Percentiles rank a stretch among this genome's conserved stretches.
These are phyloP conservation scores for Chloebia gouldiae DNA, from an alignment of 2,113 vertebrate species.

Conservation along the genomic window DNA sequence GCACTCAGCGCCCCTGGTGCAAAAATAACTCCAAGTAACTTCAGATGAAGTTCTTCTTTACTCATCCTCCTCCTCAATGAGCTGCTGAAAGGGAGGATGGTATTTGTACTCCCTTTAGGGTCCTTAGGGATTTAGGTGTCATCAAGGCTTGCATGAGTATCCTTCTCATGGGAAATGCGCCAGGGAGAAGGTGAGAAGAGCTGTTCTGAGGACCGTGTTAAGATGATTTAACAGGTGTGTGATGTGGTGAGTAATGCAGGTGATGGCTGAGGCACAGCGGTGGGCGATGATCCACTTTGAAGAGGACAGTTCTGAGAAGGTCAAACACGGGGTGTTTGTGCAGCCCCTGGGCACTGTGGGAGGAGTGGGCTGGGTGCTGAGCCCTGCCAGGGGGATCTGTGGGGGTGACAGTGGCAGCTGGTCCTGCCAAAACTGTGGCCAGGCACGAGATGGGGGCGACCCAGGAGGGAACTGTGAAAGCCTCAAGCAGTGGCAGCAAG, in stretches of 20 bases:
- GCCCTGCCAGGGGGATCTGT: fast-evolving
- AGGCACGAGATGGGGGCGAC: fast-evolving
- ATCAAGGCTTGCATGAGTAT: not conserved
- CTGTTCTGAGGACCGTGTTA: not conserved
- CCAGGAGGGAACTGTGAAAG: not conserved
- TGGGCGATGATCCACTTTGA: not conserved
- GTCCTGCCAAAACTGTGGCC: fast-evolving
- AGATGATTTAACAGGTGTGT: not conserved
- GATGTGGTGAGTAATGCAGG: not conserved
- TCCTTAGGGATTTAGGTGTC: not conserved
- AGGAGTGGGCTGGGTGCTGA: not conserved
- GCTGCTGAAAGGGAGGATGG: not conserved
- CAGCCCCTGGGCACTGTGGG: not conserved
- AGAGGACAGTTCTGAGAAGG: not conserved
- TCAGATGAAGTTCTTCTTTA: not conserved
- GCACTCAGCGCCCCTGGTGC: not conserved
- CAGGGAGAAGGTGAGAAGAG: not conserved
- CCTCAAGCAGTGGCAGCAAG: not conserved
- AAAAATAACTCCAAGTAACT: conserved; percentile 27
- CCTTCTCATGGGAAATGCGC: not conserved
- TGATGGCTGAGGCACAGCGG: not conserved
- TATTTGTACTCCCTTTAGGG: not conserved
- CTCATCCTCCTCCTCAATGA: not conserved
- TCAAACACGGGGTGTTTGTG: not conserved
- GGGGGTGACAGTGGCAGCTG: not conserved